Evolutionary conservation across 2,113 vertebrate genomes (phyloP), one percentile per base, ranked within the genome.

Genomic region (Haplochromis vanheusdeni): DNA sequence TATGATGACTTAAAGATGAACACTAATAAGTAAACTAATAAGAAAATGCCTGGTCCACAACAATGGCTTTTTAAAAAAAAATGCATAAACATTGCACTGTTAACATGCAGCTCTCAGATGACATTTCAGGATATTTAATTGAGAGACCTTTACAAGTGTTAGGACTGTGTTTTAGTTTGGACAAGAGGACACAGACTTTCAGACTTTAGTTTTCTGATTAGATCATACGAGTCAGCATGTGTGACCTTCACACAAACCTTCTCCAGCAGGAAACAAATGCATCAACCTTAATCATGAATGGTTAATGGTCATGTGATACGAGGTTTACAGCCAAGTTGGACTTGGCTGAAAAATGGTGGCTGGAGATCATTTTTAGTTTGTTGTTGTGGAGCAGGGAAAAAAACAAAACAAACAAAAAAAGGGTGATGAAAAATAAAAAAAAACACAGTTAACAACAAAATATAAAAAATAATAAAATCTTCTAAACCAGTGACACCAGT

Each of bases 1-100:
- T 13, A 54, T 35, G 19, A 68, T 2, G 12, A 19, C 31, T 31
- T 12, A 56, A 16, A 79, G 16, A 77, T 75, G 26, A 84, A 45
- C 19, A 21, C 9, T 60, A 60, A 33, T 4, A 33, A 60, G 16
- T 60, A 60, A 60, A 68, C 6, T 68, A 54, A 10, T 16, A 26
- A 80, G 7, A 37, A 40, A 26, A 70, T 7, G 19, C 42, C 42
- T 77, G 70, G 42, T 19, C 42, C 70, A 51, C 26, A 77, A 47
- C 45, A 31, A n/a, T 49, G 26, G 4, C 17, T 49, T n/a, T 2
- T 28, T 0, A 1, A 14, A 8, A 9, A 9, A 21, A 65, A 17
- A 47, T 2, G 37, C 23, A 75, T 49, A 12, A 28, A 17, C 45
- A 31, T 49, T 47, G 16, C 70, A 26, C 7, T 75, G 14, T 47